Percentiles rank a stretch among this genome's conserved stretches.
Conservation (phyloP, 2,113 vertebrate genomes). For the Furnarius figulus region DNA sequence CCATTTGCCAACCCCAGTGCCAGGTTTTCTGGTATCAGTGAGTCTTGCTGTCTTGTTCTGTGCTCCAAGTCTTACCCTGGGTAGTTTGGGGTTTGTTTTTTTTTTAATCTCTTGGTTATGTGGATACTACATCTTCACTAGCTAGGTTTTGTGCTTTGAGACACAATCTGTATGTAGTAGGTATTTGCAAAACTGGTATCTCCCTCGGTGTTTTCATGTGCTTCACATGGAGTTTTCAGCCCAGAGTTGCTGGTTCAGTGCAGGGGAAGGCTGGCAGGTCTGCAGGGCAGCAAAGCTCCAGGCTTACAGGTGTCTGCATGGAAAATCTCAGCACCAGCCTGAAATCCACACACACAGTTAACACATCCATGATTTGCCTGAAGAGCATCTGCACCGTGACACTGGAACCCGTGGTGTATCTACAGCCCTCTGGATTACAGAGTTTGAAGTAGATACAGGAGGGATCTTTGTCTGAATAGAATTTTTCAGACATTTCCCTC, state of each 20-base stretch:
- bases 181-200: background rate
- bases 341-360: fast-evolving
- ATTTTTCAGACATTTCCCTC: background rate
- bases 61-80: background rate
- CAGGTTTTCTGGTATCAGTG: background rate
- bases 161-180: background rate
- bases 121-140: background rate
- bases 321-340: fast-evolving
- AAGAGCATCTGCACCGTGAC: too few relatives aligned
- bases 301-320: fast-evolving
- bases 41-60: background rate
- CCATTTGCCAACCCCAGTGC: fast-evolving
- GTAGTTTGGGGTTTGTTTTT: background rate
- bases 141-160: background rate
- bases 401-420: background rate
- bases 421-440: too few relatives aligned
- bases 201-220: background rate
- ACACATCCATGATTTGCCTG: background rate
- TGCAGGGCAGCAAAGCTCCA: background rate
- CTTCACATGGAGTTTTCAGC: fast-evolving
- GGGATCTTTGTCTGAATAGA: background rate
- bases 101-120: background rate
- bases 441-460: background rate
- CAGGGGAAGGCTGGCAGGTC: background rate
- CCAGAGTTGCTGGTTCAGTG: background rate